These are phyloP conservation scores for Tretioscincus oriximinensis DNA, from an alignment of 2,113 vertebrate species.

Conservation along the genomic window DNA sequence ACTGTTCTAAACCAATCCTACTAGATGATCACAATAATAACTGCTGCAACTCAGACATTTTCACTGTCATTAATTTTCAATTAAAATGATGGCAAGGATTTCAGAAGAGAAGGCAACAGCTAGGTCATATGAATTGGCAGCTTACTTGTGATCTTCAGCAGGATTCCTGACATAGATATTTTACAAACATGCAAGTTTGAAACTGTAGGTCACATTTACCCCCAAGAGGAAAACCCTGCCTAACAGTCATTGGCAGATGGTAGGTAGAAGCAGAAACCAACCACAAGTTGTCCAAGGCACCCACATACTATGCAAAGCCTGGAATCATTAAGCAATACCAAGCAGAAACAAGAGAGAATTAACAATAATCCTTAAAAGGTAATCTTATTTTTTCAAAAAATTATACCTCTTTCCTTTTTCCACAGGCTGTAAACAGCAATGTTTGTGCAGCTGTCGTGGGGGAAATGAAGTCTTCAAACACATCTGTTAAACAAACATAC, in stretches of 20 bases:
- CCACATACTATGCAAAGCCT: not conserved
- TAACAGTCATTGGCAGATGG: too few species aligned
- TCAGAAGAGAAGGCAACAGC: too few species aligned
- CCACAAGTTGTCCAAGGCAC: not conserved
- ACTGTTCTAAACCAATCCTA: not conserved
- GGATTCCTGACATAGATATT: too few species aligned
- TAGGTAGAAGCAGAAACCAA: not conserved
- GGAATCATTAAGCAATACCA: not conserved
- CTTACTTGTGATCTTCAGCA: too few species aligned
- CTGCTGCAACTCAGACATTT: not conserved
- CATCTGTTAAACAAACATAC: constrained; percentile 78
- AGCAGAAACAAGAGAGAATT: not conserved
- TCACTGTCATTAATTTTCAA: not conserved
- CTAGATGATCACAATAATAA: not conserved
- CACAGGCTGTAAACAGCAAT: constrained; percentile 94
- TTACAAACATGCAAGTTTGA: too few species aligned
- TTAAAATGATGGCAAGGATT: too few species aligned
- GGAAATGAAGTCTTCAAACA: constrained; percentile 99
- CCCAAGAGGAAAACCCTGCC: too few species aligned
- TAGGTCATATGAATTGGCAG: too few species aligned
- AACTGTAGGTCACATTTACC: too few species aligned
- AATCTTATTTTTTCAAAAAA: constrained; percentile 19
- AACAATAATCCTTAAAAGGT: constrained; percentile 21
- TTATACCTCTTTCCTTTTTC: constrained; percentile 97
- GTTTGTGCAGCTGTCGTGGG: constrained; percentile 98